phyloP scores from a whole-genome alignment of 2,888 invertebrate species.

The Alsophila aescularia region DNA sequence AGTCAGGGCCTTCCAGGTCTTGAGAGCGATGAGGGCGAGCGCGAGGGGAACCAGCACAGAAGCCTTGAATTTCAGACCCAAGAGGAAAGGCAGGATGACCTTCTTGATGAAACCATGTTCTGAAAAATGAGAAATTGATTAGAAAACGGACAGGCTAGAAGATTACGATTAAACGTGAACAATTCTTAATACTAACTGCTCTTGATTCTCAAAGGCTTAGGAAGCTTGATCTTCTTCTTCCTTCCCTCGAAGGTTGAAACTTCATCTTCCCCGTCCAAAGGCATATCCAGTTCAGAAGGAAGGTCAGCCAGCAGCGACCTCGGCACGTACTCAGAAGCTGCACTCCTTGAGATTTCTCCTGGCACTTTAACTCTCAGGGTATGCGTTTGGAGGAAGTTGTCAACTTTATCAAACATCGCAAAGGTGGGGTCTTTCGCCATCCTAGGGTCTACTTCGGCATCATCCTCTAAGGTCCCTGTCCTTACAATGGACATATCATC shows the following conservation, averaged over 20 bases:
- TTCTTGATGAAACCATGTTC: constrained; percentile 93
- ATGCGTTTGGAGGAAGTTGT: constrained; percentile 90
- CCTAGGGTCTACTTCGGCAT: constrained; percentile 69
- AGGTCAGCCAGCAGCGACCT: constrained; percentile 86
- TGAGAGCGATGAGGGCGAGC: constrained; percentile 92
- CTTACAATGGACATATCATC: constrained; percentile 90
- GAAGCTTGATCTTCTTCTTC: constrained; percentile 81
- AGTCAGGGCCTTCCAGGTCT: constrained; percentile 95
- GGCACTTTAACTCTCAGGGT: constrained; percentile 90
- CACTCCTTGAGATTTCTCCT: constrained; percentile 84
- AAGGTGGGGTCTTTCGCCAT: constrained; percentile 82
- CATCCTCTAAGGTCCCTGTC: constrained; percentile 79
- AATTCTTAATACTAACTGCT: constrained; percentile 63
- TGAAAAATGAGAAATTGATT: constrained; percentile 63
- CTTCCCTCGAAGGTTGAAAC: constrained; percentile 76
- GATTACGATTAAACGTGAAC: constrained; percentile 19
- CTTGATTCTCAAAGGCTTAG: constrained; percentile 80
- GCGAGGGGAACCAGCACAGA: constrained; percentile 92
- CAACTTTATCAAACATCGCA: constrained; percentile 89
- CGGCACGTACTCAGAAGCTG: constrained; percentile 85
- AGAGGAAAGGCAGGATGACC: constrained; percentile 92
- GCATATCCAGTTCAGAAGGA: constrained; percentile 88
- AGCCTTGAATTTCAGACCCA: constrained; percentile 94
- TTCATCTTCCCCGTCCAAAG: constrained; percentile 86
- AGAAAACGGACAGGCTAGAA: neutral